phyloP scores from a whole-genome alignment of 30 jellyfish, hydroid and myxozoan species.

The Hydractinia symbiolongicarpus region DNA sequence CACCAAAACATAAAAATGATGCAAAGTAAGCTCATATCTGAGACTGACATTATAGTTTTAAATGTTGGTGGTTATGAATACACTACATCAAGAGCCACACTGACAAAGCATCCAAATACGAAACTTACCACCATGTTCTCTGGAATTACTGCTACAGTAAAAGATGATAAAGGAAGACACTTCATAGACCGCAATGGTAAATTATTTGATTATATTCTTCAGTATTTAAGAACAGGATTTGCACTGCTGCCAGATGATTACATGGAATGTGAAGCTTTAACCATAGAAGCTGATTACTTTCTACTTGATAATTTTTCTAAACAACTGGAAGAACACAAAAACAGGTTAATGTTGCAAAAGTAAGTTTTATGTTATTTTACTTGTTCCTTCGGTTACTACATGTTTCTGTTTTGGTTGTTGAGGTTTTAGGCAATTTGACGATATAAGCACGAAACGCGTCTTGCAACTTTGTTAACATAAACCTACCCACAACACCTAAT shows the following conservation, averaged over 20 bases:
- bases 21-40: slow-evolving; percentile 7
- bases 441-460: no score
- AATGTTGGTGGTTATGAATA: slow-evolving; percentile 36
- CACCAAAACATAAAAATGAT: background rate
- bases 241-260: slow-evolving; percentile 16
- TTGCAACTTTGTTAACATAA: no score
- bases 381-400: no score
- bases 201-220: slow-evolving; percentile 26
- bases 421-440: no score
- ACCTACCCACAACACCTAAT: no score
- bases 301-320: slow-evolving; percentile 7
- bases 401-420: no score
- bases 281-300: slow-evolving; percentile 19
- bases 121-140: slow-evolving; percentile 11
- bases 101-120: slow-evolving; percentile 21
- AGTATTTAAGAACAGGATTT: slow-evolving; percentile 25
- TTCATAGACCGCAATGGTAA: slow-evolving; percentile 36
- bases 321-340: background rate
- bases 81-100: slow-evolving; percentile 27
- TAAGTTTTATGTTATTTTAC: no score
- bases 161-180: slow-evolving; percentile 28
- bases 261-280: slow-evolving; percentile 21
- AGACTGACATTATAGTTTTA: slow-evolving; percentile 19
- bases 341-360: no score
- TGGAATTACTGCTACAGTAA: slow-evolving; percentile 5